Percentiles rank a stretch among this genome's conserved stretches.
Evolutionary conservation across 1,140 invertebrate species (phyloP).

Genomic region (Helicoverpa zea): DNA sequence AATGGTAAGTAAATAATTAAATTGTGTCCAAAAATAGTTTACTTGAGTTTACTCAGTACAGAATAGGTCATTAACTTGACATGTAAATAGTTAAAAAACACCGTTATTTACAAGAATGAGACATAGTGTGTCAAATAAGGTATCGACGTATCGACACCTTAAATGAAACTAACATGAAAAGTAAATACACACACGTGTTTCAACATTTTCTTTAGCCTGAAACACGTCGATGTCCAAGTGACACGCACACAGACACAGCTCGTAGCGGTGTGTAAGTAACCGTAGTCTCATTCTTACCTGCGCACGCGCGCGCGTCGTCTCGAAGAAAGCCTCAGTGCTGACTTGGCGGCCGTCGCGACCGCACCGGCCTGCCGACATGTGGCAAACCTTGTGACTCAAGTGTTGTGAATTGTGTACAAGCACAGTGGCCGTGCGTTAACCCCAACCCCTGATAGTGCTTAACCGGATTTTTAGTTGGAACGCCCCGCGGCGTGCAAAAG

Average conservation of each 20-base stretch:
- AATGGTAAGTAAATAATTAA: too few relatives aligned
- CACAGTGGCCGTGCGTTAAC: slow-evolving; percentile 83
- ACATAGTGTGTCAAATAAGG: neutral
- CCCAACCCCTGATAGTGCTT: slow-evolving; percentile 84
- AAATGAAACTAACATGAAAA: slow-evolving; percentile 30
- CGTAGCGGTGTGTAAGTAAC: slow-evolving; percentile 57
- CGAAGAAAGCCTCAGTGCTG: slow-evolving; percentile 83
- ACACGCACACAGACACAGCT: slow-evolving; percentile 58
- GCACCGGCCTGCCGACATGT: slow-evolving; percentile 81
- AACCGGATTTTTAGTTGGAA: slow-evolving; percentile 80
- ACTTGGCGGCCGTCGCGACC: slow-evolving; percentile 80
- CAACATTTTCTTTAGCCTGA: slow-evolving; percentile 43
- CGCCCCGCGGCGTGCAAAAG: slow-evolving; percentile 78
- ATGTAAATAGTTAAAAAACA: neutral
- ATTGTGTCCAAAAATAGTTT: too few relatives aligned
- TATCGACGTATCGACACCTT: neutral
- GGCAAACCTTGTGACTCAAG: slow-evolving; percentile 80
- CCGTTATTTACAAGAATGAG: neutral
- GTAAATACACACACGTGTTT: slow-evolving; percentile 17
- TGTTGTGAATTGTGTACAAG: slow-evolving; percentile 81
- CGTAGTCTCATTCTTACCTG: slow-evolving; percentile 80
- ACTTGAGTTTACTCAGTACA: too few relatives aligned
- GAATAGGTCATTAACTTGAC: too few relatives aligned
- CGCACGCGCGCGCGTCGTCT: slow-evolving; percentile 74
- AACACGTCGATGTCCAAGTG: slow-evolving; percentile 55